Evolutionary conservation across 2,888 invertebrate genomes (phyloP), one percentile per base, ranked within the genome.

Genomic region (Andrena dorsata): DNA sequence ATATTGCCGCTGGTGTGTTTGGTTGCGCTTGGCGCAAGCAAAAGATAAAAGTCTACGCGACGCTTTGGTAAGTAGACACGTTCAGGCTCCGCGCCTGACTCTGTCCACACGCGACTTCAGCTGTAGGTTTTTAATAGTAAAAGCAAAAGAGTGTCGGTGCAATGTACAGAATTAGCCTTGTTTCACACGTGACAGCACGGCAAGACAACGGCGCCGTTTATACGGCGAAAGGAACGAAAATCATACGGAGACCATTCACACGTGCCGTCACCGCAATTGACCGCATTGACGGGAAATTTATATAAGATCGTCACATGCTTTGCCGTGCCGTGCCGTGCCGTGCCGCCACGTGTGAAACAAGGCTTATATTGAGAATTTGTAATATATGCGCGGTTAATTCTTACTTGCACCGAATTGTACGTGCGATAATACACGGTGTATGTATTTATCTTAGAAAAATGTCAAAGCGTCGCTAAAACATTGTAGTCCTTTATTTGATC

Each of bases 281-380:
- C n/a, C n/a, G n/a, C n/a, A n/a, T n/a, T n/a, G n/a, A n/a, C n/a
- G n/a, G n/a, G n/a, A n/a, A n/a, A n/a, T n/a, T n/a, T n/a, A n/a
- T n/a, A n/a, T n/a, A n/a, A n/a, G n/a, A n/a, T n/a, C n/a, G n/a
- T n/a, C n/a, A n/a, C n/a, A n/a, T n/a, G n/a, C n/a, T n/a, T n/a
- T n/a, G n/a, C n/a, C n/a, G n/a, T n/a, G n/a, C n/a, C n/a, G n/a
- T n/a, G n/a, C n/a, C n/a, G n/a, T n/a, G n/a, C n/a, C n/a, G n/a
- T n/a, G n/a, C n/a, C n/a, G n/a, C n/a, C n/a, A n/a, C n/a, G n/a
- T n/a, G n/a, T n/a, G n/a, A n/a, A n/a, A n/a, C n/a, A n/a, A n/a
- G n/a, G n/a, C n/a, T n/a, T n/a, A 81, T 82, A 80, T 81, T 82
- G 81, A 82, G 80, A 80, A 80, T 82, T 76, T 71, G 41, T 41